phyloP scores from a whole-genome alignment of 1,140 invertebrate species.

The Calliopsis andreniformis region DNA sequence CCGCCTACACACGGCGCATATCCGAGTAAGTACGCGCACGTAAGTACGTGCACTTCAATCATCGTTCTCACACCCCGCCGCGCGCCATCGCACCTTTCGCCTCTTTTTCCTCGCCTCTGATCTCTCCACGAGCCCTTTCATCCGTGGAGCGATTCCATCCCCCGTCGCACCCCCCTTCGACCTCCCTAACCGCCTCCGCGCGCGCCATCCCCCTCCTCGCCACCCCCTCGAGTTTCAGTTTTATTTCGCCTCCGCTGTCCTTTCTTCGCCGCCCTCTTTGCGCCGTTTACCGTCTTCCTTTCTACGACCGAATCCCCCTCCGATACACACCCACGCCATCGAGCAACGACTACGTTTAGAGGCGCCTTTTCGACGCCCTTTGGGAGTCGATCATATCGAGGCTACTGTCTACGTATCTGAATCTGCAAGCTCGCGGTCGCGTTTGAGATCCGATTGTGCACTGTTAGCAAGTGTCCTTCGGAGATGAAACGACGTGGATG shows the following conservation, averaged over 20 bases:
- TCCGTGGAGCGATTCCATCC: constrained; percentile 58
- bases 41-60: constrained; percentile 80
- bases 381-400: constrained; percentile 51
- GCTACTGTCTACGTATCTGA: constrained; percentile 35
- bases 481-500: not conserved
- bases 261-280: constrained; percentile 34
- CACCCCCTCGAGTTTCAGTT: constrained; percentile 40
- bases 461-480: not conserved
- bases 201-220: constrained; percentile 17
- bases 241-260: constrained; percentile 35
- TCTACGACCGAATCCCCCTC: not conserved
- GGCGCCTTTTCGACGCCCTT: constrained; percentile 15
- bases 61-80: constrained; percentile 72
- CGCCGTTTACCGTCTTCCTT: constrained; percentile 43
- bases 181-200: constrained; percentile 5
- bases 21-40: constrained; percentile 71
- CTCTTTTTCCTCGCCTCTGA: constrained; percentile 69
- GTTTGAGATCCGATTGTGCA: not conserved
- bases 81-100: constrained; percentile 73
- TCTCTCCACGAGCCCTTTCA: constrained; percentile 69
- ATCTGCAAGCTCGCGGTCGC: constrained; percentile 7
- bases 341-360: not conserved
- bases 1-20: constrained; percentile 50
- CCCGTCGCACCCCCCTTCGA: constrained; percentile 4
- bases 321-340: not conserved